Base-by-base conservation (phyloP, 2,797 vertebrate species). In the Muscicapa striata region DNA sequence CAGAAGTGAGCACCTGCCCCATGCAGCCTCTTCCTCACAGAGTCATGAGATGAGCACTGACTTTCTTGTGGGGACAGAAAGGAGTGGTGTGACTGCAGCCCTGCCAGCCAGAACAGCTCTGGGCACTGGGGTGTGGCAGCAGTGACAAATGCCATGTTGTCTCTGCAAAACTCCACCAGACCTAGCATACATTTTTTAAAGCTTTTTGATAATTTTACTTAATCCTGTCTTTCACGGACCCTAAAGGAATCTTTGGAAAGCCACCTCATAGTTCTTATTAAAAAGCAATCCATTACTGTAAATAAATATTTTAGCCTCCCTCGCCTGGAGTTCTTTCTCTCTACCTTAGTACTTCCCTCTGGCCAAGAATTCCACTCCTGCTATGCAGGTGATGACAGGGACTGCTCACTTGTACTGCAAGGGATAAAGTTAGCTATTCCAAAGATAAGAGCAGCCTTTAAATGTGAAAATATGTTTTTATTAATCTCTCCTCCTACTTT, bases 111-210 rank as follows among this genome's bases (percentile, higher is more conserved):
- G 72, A 68, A 19, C 23, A 15, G 54, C 41, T 55, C 51, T 38
- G 74, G 67, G 26, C 1, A 4, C 84, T 34, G 41, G 23, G 48
- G 29, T 41, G 40, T 24, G 9, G 29, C 41, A 81, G 74, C 8
- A 8, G n/a, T 43, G 52, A 38, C 62, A 76, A 68, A 49, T 0
- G 0, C 10, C 43, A 21, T 0, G 0, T 27, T 43, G 78, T 38
- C 32, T 29, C 63, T 76, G 51, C 63, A 67, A n/a, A 81, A 75
- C 23, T 62, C 55, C 66, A 41, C 7, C 34, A 67, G 48, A 12
- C 27, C 6, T 24, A 59, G 9, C 40, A 54, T 32, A 48, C 20
- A 1, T n/a, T 41, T 54, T 68, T 62, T 0, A 45, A 20, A 62
- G 48, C 10, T 67, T 43, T 75, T 89, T 77, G 7, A 19, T 61